These are phyloP conservation scores for Poliocrania exsul DNA, from an alignment of 2,797 vertebrate species.

Conservation along the genomic window DNA sequence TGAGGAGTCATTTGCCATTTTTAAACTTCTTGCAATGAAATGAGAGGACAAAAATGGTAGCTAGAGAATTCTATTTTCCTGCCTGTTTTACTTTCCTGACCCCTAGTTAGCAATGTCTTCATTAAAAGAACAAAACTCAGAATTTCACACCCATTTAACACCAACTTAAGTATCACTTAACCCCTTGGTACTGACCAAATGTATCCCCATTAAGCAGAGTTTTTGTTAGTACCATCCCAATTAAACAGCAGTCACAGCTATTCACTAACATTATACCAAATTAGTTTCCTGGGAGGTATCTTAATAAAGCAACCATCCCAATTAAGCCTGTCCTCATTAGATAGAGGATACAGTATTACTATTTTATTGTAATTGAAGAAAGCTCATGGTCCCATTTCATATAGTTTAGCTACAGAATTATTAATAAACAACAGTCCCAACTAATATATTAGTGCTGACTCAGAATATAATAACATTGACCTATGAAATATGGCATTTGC, in stretches of 20 bases:
- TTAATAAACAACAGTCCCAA: conserved; percentile 25
- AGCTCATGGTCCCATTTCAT: conserved; percentile 45
- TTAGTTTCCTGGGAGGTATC: conserved; percentile 76
- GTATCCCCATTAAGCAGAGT: conserved; percentile 60
- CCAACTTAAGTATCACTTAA: conserved; percentile 68
- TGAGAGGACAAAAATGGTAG: neutral
- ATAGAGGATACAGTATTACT: conserved; percentile 73
- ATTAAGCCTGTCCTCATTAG: conserved; percentile 76
- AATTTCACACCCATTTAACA: conserved; percentile 64
- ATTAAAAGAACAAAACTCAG: conserved; percentile 47
- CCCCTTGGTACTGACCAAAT: conserved; percentile 59
- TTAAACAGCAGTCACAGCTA: conserved; percentile 74
- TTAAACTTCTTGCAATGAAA: neutral
- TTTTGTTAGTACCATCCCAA: conserved; percentile 68
- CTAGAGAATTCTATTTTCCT: conserved; percentile 8
- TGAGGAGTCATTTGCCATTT: neutral
- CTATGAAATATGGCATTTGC: conserved; percentile 55
- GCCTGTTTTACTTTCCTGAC: conserved; percentile 37
- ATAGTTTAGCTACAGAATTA: conserved; percentile 26
- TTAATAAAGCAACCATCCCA: conserved; percentile 76
- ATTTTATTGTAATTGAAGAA: conserved; percentile 55
- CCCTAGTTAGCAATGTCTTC: conserved; percentile 50
- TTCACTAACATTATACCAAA: conserved; percentile 72
- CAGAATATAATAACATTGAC: conserved; percentile 54
- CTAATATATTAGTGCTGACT: conserved; percentile 69